phyloP scores from a whole-genome alignment of 2,888 invertebrate genomes.

The Eugnorisma glareosa region DNA sequence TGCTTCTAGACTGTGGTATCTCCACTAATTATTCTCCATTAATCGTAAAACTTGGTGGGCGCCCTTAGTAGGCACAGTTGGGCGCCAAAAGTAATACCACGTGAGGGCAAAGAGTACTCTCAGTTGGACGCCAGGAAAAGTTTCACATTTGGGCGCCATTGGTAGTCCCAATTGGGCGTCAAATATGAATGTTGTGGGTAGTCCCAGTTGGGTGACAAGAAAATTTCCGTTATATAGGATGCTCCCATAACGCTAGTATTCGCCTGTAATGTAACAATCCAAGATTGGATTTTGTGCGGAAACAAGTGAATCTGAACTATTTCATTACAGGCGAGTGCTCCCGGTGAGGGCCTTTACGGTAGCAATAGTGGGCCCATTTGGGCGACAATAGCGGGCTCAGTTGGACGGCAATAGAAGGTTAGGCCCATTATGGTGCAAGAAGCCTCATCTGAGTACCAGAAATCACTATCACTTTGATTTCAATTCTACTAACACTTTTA shows the following conservation, averaged over 20 bases:
- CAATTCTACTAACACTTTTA: background rate
- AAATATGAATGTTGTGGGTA: background rate
- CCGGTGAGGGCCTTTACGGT: background rate
- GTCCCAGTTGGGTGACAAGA: background rate
- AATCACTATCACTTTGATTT: background rate
- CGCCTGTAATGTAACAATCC: background rate
- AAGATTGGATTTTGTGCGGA: background rate
- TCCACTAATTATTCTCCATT: background rate
- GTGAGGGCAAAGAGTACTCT: background rate
- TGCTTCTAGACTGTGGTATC: background rate
- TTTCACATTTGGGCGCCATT: background rate
- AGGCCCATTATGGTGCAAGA: background rate
- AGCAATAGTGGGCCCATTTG: background rate
- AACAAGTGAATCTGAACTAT: background rate
- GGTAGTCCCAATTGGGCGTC: background rate
- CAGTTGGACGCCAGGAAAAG: background rate
- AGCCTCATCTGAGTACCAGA: background rate
- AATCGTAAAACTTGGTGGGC: background rate
- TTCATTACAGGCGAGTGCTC: background rate
- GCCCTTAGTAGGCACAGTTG: background rate
- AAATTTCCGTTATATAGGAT: background rate
- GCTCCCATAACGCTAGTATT: background rate
- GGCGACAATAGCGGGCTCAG: background rate
- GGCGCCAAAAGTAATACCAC: background rate
- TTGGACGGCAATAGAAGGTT: slow-evolving; percentile 4